Evolutionary conservation across 2,888 invertebrate genomes (phyloP).

Genomic region (Xylota segnis): DNA sequence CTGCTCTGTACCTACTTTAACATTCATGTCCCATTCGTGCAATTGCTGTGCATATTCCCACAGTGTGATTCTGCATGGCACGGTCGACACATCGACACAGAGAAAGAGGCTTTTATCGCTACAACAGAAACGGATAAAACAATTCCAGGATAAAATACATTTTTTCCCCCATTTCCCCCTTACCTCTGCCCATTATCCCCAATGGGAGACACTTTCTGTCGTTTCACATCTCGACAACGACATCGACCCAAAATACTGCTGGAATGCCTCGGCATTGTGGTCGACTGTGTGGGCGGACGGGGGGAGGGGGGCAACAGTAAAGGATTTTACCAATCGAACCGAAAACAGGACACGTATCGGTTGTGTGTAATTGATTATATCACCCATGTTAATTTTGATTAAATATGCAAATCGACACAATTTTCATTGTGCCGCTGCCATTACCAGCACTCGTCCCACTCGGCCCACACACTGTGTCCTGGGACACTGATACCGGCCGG

Average conservation of each 20-base stretch:
- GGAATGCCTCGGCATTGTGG: constrained; percentile 43
- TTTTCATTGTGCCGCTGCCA: constrained; percentile 80
- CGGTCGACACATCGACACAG: constrained; percentile 10
- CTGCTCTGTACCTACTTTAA: constrained; percentile 67
- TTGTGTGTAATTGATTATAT: constrained; percentile 84
- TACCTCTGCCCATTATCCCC: constrained; percentile 18
- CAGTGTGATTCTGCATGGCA: constrained; percentile 65
- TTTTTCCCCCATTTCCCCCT: constrained; percentile 43
- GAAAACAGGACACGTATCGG: constrained; percentile 81
- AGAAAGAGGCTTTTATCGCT: constrained; percentile 72
- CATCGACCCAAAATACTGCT: constrained; percentile 57
- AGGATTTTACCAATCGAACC: constrained; percentile 82
- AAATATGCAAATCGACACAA: constrained; percentile 84
- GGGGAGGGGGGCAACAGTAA: constrained; percentile 77
- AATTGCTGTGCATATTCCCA: constrained; percentile 75
- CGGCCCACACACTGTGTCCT: constrained; percentile 52
- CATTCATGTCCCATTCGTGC: constrained; percentile 75
- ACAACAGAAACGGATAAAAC: constrained; percentile 76
- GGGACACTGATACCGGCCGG: constrained; percentile 69
- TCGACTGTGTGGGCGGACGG: constrained; percentile 11
- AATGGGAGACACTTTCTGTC: constrained; percentile 51
- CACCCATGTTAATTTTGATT: constrained; percentile 85
- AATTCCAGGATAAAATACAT: constrained; percentile 71
- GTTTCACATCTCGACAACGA: constrained; percentile 55
- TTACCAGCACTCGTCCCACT: constrained; percentile 76